phyloP scores from a whole-genome alignment of 2,113 vertebrate species.

The Tachuris rubrigastra region DNA sequence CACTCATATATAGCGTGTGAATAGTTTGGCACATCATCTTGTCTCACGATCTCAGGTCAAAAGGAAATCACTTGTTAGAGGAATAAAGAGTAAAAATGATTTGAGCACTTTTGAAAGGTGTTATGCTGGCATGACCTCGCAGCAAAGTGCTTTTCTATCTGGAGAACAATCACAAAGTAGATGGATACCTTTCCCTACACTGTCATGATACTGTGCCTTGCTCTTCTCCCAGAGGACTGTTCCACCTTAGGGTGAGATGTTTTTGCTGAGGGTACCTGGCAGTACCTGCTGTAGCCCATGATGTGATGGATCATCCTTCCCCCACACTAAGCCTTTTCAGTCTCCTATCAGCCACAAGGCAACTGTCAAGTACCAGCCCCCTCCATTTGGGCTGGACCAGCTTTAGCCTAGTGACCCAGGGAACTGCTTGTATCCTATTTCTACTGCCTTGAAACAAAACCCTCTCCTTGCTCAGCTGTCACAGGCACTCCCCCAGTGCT shows the following conservation, averaged over 20 bases:
- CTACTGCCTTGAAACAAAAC: neutral
- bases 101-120: neutral
- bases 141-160: neutral
- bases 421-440: neutral
- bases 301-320: neutral
- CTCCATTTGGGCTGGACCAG: neutral
- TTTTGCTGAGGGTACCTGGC: neutral
- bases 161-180: neutral
- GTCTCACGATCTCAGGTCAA: neutral
- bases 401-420: neutral
- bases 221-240: neutral
- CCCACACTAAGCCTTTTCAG: neutral
- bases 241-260: neutral
- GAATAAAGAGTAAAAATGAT: neutral
- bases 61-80: neutral
- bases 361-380: neutral
- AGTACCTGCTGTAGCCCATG: neutral
- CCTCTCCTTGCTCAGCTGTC: neutral
- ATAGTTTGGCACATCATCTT: neutral
- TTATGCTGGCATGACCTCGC: neutral
- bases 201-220: accelerated
- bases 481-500: neutral
- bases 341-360: neutral
- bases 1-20: neutral
- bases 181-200: neutral